A percentile compares a stretch with the other conserved stretches of the same genome.
These are phyloP conservation scores for Sebastiscus tertius DNA, from an alignment of 2,797 vertebrate genomes.

Conservation along the genomic window DNA sequence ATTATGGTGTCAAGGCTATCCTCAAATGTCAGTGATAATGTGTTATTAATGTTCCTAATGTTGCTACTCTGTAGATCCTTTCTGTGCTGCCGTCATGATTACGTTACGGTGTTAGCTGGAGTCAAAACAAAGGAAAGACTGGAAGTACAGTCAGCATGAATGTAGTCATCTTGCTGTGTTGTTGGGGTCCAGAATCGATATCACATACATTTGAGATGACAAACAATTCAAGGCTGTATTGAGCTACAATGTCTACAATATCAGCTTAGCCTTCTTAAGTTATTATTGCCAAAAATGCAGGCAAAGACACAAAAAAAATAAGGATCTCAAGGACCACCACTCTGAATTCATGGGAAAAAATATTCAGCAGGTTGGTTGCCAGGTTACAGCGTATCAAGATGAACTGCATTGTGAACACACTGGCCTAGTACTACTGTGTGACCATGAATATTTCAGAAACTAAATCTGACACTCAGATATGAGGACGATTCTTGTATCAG, in stretches of 20 bases:
- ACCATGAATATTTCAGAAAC: constrained; percentile 11
- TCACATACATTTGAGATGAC: too few species aligned
- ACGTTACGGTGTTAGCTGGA: too few species aligned
- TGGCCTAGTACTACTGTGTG: not conserved
- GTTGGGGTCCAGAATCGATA: fast-evolving
- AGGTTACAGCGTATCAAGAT: constrained; percentile 35
- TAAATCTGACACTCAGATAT: not conserved
- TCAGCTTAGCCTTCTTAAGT: too few species aligned
- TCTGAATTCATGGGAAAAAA: constrained; percentile 6
- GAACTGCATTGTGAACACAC: not conserved
- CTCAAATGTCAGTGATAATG: too few species aligned
- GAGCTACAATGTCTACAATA: too few species aligned
- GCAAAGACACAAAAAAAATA: not conserved
- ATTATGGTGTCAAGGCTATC: too few species aligned
- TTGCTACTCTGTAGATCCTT: too few species aligned
- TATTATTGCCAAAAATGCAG: not conserved
- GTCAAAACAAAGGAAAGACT: too few species aligned
- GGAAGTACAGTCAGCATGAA: too few species aligned
- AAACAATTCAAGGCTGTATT: fast-evolving
- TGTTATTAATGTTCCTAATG: too few species aligned
- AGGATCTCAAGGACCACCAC: not conserved
- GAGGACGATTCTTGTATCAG: not conserved
- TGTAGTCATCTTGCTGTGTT: too few species aligned
- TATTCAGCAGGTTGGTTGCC: constrained; percentile 40
- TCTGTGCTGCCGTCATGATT: too few species aligned